Evolutionary conservation across 2,113 vertebrate species (phyloP), one percentile per base, ranked within the genome.

Genomic region (Lepisosteus oculatus): DNA sequence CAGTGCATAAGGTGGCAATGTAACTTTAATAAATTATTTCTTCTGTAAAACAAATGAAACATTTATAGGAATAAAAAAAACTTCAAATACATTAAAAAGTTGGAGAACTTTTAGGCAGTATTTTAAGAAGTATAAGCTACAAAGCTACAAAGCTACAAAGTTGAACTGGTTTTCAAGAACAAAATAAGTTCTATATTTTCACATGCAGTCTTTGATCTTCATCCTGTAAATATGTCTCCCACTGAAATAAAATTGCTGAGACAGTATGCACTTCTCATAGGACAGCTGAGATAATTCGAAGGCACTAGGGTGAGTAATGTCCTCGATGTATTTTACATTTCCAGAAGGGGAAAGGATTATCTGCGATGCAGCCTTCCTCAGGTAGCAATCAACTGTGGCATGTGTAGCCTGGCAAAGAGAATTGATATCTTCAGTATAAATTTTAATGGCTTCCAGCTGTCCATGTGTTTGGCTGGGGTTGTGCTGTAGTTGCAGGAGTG

Each of bases 371-470:
- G 56, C 56, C 56, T 59, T 59, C 56, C 56, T 59, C 56, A 59
- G 56, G 56, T 59, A 59, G 56, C 56, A 59, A 59, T 59, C 56
- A 59, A 59, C 56, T 59, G 8, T 76, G 72, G 77, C 72, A 65
- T 65, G 0, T 66, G n/a, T 42, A 13, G 56, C 12, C 45, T 68
- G 72, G 59, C 57, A 63, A 47, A 61, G 54, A 61, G 14, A 70
- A 41, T 55, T 56, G 8, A 79, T 72, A 68, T 69, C 69, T 70
- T 61, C 65, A 62, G 55, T 66, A 72, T 43, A 61, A 47, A 47
- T 76, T 72, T 64, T 65, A 67, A 61, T 64, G 29, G 3, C 64
- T 67, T 1, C 69, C 74, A 81, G 78, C 73, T 69, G 74, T 77
- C 59, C 80, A 69, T 64, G 68, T 77, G 77, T 76, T 70, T 76